Percentiles rank a stretch among this genome's conserved stretches.
Evolutionary conservation across 1,140 invertebrate species (phyloP).

Genomic region (Magallana gigas): DNA sequence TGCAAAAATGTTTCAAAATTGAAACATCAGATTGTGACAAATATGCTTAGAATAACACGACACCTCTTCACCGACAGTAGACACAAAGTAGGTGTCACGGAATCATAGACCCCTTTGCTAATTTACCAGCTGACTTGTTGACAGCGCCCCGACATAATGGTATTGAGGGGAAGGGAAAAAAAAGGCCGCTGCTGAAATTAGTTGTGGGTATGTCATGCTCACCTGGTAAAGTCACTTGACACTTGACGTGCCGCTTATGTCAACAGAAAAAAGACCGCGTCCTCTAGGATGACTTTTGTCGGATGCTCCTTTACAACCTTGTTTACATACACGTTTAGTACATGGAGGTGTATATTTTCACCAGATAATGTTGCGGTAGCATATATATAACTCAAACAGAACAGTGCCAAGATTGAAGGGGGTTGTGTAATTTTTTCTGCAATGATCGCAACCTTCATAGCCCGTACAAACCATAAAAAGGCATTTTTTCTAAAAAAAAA

Average conservation of each 20-base stretch:
- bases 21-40: conserved; percentile 24
- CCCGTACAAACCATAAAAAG: too few relatives aligned
- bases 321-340: too few relatives aligned
- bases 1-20: conserved; percentile 28
- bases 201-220: neutral
- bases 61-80: neutral
- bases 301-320: neutral
- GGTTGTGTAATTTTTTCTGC: too few relatives aligned
- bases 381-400: too few relatives aligned
- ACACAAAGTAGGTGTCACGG: neutral
- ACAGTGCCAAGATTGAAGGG: too few relatives aligned
- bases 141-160: neutral
- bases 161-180: too few relatives aligned
- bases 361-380: too few relatives aligned
- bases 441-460: too few relatives aligned
- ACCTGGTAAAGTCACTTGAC: conserved; percentile 11
- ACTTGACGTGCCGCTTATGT: conserved; percentile 29
- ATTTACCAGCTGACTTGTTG: conserved; percentile 33
- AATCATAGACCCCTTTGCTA: neutral
- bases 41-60: conserved; percentile 3
- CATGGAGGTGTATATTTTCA: too few relatives aligned
- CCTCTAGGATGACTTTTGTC: neutral
- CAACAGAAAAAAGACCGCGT: neutral
- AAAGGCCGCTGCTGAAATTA: neutral
- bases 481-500: too few relatives aligned